phyloP scores from a whole-genome alignment of 2,888 invertebrate genomes.

The Tenthredo mesomela region DNA sequence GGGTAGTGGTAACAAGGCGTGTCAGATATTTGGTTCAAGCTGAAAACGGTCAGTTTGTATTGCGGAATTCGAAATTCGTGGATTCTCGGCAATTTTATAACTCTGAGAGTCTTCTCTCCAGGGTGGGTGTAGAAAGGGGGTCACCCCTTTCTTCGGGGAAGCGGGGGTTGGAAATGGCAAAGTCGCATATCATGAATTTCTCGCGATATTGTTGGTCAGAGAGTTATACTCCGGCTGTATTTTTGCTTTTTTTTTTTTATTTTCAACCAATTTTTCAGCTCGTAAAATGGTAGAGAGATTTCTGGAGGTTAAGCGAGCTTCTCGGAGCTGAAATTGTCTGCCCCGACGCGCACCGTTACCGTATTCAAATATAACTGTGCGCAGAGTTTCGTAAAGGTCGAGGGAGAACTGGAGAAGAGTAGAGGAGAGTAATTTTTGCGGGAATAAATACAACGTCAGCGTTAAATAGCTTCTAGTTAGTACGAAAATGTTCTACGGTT shows the following conservation, averaged over 20 bases:
- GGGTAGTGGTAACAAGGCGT: background rate
- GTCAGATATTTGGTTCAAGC: background rate
- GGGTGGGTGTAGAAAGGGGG: background rate
- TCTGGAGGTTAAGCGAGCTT: background rate
- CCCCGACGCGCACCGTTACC: slow-evolving; percentile 38
- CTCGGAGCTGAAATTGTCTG: slow-evolving; percentile 11
- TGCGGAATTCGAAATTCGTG: background rate
- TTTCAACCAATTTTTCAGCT: background rate
- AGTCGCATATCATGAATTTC: slow-evolving; percentile 1
- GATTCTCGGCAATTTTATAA: background rate
- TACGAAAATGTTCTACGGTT: background rate
- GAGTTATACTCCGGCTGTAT: background rate
- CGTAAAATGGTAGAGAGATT: background rate
- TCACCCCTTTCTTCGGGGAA: background rate
- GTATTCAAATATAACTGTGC: slow-evolving; percentile 40
- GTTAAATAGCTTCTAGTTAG: slow-evolving; percentile 30
- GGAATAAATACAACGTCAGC: slow-evolving; percentile 39
- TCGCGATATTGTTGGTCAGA: background rate
- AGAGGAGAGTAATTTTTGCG: slow-evolving; percentile 19
- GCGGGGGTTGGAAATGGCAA: background rate
- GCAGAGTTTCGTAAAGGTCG: slow-evolving; percentile 33
- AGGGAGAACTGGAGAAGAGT: background rate
- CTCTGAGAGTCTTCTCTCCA: background rate
- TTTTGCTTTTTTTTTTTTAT: background rate
- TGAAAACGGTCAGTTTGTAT: background rate